Percentiles rank a stretch among this genome's conserved stretches.
Conservation (phyloP, 1,140 invertebrate species). For the Zaprionus lachaisei region DNA sequence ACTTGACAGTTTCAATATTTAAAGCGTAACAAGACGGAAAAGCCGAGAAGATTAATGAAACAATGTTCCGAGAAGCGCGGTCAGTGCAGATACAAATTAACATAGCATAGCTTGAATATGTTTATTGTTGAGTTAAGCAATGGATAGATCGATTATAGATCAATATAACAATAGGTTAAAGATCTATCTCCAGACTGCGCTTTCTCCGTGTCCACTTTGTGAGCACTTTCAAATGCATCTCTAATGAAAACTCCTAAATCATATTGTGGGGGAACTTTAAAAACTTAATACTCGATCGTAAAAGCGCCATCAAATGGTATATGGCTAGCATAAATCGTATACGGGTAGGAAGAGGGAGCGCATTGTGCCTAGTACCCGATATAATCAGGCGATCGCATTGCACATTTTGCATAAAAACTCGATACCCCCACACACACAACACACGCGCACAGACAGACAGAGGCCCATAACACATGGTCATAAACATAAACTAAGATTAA, state of each 20-base stretch:
- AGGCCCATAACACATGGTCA: slow-evolving; percentile 34
- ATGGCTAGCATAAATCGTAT: slow-evolving; percentile 41
- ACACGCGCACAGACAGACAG: neutral
- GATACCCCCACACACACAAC: slow-evolving; percentile 37
- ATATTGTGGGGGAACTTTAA: neutral
- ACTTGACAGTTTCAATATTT: slow-evolving; percentile 77
- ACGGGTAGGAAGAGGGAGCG: slow-evolving; percentile 52
- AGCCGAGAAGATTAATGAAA: slow-evolving; percentile 62
- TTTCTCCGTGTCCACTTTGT: neutral
- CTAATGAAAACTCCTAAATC: slow-evolving; percentile 7
- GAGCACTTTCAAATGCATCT: neutral
- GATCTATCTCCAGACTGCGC: neutral
- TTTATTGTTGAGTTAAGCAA: too few species aligned
- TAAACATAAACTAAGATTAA: slow-evolving; percentile 83
- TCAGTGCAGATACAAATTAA: neutral
- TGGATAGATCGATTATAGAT: too few species aligned
- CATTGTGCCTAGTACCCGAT: slow-evolving; percentile 16
- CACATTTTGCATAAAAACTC: slow-evolving; percentile 67
- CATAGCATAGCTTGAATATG: neutral
- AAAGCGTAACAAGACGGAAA: slow-evolving; percentile 58
- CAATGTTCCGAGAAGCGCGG: slow-evolving; percentile 24
- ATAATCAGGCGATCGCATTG: slow-evolving; percentile 47
- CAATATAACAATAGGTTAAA: too few species aligned
- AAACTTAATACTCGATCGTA: slow-evolving; percentile 27
- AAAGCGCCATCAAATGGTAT: slow-evolving; percentile 62